Conservation (phyloP, 2,113 vertebrate genomes). For the Buteo buteo region DNA sequence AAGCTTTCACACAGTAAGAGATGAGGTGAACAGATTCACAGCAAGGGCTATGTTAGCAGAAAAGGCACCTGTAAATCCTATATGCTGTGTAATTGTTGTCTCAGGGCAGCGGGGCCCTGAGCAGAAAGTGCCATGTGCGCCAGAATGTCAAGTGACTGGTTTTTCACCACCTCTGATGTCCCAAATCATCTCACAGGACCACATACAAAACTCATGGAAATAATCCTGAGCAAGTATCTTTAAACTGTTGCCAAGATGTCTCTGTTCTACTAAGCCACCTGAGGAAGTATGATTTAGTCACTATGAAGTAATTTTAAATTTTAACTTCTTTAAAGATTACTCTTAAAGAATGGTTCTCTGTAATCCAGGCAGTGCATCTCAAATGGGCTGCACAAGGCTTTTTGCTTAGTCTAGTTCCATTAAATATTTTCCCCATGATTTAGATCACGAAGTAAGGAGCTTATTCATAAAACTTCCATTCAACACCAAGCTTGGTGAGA, state of each 20-base stretch:
- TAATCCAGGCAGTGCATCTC: background rate
- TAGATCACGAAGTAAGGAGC: background rate
- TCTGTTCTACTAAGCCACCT: background rate
- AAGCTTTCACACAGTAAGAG: background rate
- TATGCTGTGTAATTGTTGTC: rapidly evolving
- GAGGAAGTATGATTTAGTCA: background rate
- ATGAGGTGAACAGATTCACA: background rate
- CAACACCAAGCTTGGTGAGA: background rate
- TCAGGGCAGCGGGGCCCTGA: background rate
- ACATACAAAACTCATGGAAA: background rate
- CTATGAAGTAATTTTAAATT: background rate
- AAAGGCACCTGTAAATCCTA: background rate
- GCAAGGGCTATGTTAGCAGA: no score
- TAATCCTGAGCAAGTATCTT: background rate
- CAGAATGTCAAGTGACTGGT: no score
- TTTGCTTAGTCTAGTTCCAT: background rate
- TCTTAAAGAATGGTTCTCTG: background rate
- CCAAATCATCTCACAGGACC: background rate
- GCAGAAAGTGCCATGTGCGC: background rate
- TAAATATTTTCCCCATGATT: background rate
- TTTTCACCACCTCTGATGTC: background rate
- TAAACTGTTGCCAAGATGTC: background rate
- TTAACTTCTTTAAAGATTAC: background rate
- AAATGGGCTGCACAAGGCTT: background rate
- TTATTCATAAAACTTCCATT: background rate